Conservation (phyloP, 2,113 vertebrate genomes). For the Bos javanicus region DNA sequence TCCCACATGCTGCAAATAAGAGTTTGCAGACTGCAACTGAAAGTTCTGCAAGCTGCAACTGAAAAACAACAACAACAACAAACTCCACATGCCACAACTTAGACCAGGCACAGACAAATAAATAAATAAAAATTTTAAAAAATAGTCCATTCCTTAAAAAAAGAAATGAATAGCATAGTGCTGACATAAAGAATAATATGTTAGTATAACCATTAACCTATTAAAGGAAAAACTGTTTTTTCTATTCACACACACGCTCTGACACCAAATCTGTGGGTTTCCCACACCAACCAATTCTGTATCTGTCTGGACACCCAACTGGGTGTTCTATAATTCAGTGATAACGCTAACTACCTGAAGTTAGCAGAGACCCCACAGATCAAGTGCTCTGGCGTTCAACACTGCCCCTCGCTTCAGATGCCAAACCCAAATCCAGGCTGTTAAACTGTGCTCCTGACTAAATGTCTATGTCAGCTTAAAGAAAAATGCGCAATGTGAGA, state of each 20-base stretch:
- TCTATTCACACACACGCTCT: neutral
- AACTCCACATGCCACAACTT: neutral
- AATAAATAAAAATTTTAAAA: rapidly evolving
- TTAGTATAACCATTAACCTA: neutral
- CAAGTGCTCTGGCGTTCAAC: neutral
- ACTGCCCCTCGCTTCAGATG: neutral
- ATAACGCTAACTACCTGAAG: neutral
- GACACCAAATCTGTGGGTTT: neutral
- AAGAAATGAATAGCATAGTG: neutral
- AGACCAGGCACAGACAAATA: neutral
- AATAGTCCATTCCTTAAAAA: neutral
- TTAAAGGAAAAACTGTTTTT: neutral
- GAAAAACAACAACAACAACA: neutral
- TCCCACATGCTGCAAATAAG: neutral
- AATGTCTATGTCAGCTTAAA: neutral
- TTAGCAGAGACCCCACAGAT: neutral
- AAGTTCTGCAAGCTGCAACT: neutral
- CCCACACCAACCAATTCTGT: neutral
- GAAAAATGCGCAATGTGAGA: neutral
- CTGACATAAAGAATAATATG: neutral
- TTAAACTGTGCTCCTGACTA: neutral
- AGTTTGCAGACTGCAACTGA: neutral
- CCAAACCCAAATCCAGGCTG: neutral
- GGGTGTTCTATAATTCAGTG: neutral
- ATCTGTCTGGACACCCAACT: neutral